Conservation (phyloP, 2,113 vertebrate species). For the Epinephelus lanceolatus region DNA sequence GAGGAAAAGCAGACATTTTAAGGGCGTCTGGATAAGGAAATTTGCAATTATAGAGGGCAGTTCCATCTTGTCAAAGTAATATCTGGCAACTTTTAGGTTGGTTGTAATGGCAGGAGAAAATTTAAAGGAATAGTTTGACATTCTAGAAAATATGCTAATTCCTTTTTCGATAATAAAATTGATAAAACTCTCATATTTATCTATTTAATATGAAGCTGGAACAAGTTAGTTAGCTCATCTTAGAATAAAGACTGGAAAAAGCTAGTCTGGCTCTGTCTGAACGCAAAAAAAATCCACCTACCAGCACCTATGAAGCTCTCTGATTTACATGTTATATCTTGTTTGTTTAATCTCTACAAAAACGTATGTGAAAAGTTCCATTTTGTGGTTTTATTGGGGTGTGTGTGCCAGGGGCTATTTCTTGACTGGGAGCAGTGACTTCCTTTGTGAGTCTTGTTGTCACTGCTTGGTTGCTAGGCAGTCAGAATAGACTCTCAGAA, state of each 20-base stretch:
- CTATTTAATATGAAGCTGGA: no score
- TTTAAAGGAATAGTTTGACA: not conserved
- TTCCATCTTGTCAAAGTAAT: slow-evolving; percentile 22
- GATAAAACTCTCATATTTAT: no score
- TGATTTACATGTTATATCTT: not conserved
- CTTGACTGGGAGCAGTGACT: slow-evolving; percentile 18
- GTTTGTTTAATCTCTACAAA: not conserved
- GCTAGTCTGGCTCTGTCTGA: not conserved
- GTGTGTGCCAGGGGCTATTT: not conserved
- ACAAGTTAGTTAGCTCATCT: not conserved
- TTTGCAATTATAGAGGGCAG: slow-evolving; percentile 49
- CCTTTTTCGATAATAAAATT: not conserved
- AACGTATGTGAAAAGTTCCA: not conserved
- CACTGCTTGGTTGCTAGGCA: slow-evolving; percentile 1
- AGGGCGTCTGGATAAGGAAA: slow-evolving; percentile 35
- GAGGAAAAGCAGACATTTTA: slow-evolving; percentile 41
- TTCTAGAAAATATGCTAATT: not conserved
- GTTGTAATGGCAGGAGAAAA: slow-evolving; percentile 2
- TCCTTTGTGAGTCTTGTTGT: not conserved
- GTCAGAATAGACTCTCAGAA: slow-evolving; percentile 9
- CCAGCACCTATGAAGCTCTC: not conserved
- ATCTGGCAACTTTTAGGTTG: slow-evolving; percentile 17
- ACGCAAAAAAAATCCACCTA: not conserved
- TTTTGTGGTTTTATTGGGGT: not conserved
- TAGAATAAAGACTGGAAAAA: slow-evolving; percentile 4